Base-by-base conservation (phyloP, 2,888 invertebrate genomes). In the Pristionchus maxplancki region DNA sequence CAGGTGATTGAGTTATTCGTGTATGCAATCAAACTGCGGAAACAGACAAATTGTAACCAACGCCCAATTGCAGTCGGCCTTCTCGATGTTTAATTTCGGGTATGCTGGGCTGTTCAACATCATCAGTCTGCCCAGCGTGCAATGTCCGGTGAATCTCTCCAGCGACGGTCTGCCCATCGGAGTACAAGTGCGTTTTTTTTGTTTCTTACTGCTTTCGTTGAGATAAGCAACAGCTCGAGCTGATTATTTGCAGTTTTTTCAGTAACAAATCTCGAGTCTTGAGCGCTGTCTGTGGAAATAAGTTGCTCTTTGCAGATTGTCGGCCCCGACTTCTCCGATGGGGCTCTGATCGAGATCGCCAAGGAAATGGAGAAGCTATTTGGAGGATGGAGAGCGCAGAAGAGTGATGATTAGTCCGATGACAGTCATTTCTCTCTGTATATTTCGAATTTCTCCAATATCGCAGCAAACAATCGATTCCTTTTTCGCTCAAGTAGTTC, bases 361-460 rank as follows among this genome's bases (percentile, higher is more conserved):
- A 95, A 96, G 90, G 96, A 97, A 93, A 95, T 98, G 71, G 97
- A 97, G 94, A 95, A 95, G 62, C 96, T 96, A 15, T 97, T 97
- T 95, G 97, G 97, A 1, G 97, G 97, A 82, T 93, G 93, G 92
- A 67, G 31, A 15, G 15, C 31, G 34, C 11, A 9, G 64, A 44
- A 9, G 44, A 11, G 11, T 44, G 11, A 44, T n/a, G n/a, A n/a
- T n/a, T n/a, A n/a, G n/a, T n/a, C n/a, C n/a, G n/a, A n/a, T n/a
- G n/a, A n/a, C n/a, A n/a, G n/a, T n/a, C n/a, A n/a, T n/a, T n/a
- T n/a, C n/a, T n/a, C n/a, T n/a, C n/a, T n/a, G n/a, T n/a, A n/a
- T n/a, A n/a, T n/a, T n/a, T n/a, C n/a, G n/a, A n/a, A n/a, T n/a
- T n/a, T n/a, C n/a, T n/a, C n/a, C n/a, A n/a, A n/a, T n/a, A n/a